Conservation (phyloP, 37 sponge, comb jelly and placozoan species). For the Hormiphora californensis region DNA sequence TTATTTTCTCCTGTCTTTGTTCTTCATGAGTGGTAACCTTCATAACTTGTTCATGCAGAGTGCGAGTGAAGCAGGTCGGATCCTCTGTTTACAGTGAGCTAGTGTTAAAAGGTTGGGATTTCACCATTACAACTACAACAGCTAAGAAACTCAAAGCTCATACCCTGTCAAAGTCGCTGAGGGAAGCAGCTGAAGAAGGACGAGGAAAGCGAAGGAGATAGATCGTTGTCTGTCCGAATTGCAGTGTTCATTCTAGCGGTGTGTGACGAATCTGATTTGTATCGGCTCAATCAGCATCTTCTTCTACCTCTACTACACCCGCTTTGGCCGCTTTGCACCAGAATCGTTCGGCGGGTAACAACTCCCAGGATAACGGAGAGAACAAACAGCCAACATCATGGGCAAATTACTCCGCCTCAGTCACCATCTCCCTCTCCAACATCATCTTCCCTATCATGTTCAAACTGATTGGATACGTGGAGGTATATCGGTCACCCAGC, state of each 20-base stretch:
- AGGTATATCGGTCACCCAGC: not conserved
- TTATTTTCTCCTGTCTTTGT: conserved; percentile 13
- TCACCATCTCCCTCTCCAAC: conserved; percentile 28
- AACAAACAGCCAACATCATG: too few relatives aligned
- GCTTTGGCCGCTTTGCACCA: too few relatives aligned
- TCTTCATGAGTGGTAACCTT: conserved; percentile 19
- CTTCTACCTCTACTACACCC: too few relatives aligned
- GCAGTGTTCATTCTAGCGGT: too few relatives aligned
- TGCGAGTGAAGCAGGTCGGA: conserved; percentile 15
- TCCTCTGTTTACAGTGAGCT: not conserved
- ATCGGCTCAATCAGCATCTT: too few relatives aligned
- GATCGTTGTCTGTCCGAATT: too few relatives aligned
- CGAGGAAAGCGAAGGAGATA: not conserved
- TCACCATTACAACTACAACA: not conserved
- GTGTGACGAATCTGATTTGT: too few relatives aligned
- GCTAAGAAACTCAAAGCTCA: not conserved
- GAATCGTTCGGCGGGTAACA: too few relatives aligned
- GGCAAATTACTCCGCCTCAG: not conserved
- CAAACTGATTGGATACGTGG: conserved; percentile 17
- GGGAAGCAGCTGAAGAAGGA: conserved; percentile 43
- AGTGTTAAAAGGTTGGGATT: conserved; percentile 33
- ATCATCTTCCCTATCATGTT: conserved; percentile 5
- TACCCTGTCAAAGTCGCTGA: not conserved
- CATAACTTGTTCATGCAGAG: not conserved
- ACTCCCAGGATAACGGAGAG: too few relatives aligned